Evolutionary conservation across 2,113 vertebrate genomes (phyloP).

Genomic region (Parotia lawesii): DNA sequence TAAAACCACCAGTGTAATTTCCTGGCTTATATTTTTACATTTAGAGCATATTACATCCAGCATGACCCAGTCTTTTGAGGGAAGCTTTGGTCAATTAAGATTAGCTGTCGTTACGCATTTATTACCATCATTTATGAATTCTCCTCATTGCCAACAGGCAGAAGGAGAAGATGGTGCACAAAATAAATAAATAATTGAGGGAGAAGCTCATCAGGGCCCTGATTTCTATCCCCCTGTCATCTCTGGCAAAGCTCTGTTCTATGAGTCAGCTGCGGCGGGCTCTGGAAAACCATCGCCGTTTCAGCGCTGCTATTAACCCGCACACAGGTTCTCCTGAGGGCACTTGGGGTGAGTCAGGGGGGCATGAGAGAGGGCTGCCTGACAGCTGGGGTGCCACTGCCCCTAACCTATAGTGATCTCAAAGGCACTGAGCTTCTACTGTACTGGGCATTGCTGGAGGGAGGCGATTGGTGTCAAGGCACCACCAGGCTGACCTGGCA

Average conservation of each 20-base stretch:
- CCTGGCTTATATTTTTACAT: background rate
- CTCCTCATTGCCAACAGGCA: background rate
- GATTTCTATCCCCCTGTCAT: background rate
- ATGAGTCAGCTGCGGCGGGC: background rate
- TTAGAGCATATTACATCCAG: background rate
- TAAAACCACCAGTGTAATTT: background rate
- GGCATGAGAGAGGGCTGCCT: background rate
- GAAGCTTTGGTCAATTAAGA: background rate
- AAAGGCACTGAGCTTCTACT: background rate
- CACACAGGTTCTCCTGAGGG: background rate
- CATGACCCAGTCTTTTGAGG: background rate
- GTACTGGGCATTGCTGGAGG: background rate
- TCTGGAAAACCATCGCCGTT: background rate
- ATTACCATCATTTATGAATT: background rate
- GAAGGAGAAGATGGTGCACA: background rate
- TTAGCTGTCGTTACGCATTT: background rate
- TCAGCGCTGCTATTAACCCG: accelerated
- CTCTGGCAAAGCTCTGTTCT: background rate
- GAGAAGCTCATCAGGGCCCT: background rate
- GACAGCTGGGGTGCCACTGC: background rate
- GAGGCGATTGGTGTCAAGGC: background rate
- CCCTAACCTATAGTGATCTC: background rate
- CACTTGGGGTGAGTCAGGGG: background rate
- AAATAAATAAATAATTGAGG: constrained; percentile 5
- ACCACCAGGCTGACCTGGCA: background rate